A percentile compares a stretch with the other conserved stretches of the same genome.
Evolutionary conservation across 2,797 vertebrate species (phyloP).

Genomic region (Enteromius anoplus): DNA sequence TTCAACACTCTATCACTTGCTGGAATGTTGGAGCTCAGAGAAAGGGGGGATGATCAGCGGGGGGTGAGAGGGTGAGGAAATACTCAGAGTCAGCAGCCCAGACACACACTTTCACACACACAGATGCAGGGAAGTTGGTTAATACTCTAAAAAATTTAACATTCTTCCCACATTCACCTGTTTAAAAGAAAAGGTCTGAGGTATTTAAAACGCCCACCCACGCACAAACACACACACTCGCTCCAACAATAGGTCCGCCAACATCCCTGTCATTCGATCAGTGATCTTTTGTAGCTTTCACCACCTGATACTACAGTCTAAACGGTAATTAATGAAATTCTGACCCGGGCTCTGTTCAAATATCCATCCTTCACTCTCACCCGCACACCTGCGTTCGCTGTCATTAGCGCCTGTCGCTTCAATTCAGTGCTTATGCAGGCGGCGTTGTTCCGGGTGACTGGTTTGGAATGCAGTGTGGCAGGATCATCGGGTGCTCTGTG

Average conservation of each 20-base stretch:
- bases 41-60: constrained; percentile 55
- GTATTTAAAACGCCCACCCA: constrained; percentile 45
- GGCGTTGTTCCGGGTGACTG: constrained; percentile 69
- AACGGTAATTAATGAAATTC: constrained; percentile 11
- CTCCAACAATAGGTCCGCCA: constrained; percentile 8
- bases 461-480: constrained; percentile 73
- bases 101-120: constrained; percentile 16
- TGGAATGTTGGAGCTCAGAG: constrained; percentile 74
- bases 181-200: neutral
- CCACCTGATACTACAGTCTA: constrained; percentile 36
- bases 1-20: constrained; percentile 59
- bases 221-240: neutral
- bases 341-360: constrained; percentile 21
- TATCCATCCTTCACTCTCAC: neutral
- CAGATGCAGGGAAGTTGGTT: constrained; percentile 36
- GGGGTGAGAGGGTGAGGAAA: constrained; percentile 73
- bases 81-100: constrained; percentile 70
- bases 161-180: constrained; percentile 39
- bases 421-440: constrained; percentile 31
- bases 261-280: constrained; percentile 23
- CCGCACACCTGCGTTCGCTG: constrained; percentile 23
- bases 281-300: constrained; percentile 19
- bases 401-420: constrained; percentile 36
- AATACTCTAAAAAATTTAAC: constrained; percentile 28
- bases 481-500: constrained; percentile 73